Evolutionary conservation across 2,888 invertebrate genomes (phyloP).

Genomic region (Heteromurus nitidus): DNA sequence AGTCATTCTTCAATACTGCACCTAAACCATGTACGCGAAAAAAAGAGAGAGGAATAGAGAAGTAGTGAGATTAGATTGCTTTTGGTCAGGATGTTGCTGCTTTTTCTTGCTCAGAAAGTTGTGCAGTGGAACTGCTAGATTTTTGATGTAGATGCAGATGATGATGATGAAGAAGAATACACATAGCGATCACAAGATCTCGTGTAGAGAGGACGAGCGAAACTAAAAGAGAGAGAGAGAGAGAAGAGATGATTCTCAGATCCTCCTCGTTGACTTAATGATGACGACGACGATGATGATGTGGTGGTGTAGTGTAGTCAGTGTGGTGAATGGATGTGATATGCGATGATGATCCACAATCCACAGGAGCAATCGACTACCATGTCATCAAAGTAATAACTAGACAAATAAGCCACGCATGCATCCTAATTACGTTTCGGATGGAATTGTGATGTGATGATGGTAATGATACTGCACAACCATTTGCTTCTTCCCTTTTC

Average conservation of each 20-base stretch:
- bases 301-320: constrained; percentile 41
- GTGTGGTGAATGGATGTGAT: constrained; percentile 52
- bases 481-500: constrained; percentile 1
- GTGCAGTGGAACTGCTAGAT: constrained; percentile 3
- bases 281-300: too few relatives aligned
- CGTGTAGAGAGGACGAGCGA: constrained; percentile 23
- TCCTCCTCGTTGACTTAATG: constrained; percentile 29
- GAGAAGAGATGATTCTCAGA: constrained; percentile 22
- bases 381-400: constrained; percentile 64
- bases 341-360: constrained; percentile 51
- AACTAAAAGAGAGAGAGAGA: constrained; percentile 8
- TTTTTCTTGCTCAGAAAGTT: constrained; percentile 43
- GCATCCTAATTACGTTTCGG: constrained; percentile 59
- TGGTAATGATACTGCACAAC: constrained; percentile 18
- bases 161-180: constrained; percentile 48
- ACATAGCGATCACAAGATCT: constrained; percentile 49
- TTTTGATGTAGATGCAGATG: constrained; percentile 37
- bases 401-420: constrained; percentile 64
- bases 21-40: background rate
- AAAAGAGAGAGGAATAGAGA: constrained; percentile 36
- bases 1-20: background rate
- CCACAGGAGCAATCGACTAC: constrained; percentile 62
- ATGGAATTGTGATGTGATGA: constrained; percentile 33
- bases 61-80: constrained; percentile 45
- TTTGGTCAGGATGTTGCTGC: constrained; percentile 32